Conservation (phyloP, 2,888 invertebrate species). For the Lasioglossum malachurum region DNA sequence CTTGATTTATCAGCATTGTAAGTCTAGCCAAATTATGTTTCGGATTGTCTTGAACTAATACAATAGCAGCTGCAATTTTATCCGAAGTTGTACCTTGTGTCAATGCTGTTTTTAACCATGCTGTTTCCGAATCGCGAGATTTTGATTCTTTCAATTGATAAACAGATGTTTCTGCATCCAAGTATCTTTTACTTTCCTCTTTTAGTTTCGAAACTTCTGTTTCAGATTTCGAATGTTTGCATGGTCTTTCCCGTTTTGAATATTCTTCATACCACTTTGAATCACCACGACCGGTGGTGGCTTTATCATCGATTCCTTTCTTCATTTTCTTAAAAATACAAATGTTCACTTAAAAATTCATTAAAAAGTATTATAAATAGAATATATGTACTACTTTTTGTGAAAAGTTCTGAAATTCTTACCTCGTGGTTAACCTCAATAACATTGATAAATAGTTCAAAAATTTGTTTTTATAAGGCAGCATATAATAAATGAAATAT, state of each 20-base stretch:
- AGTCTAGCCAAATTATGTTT: conserved; percentile 91
- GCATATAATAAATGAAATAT: neutral
- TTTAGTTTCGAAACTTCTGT: conserved; percentile 87
- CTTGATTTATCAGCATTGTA: conserved; percentile 90
- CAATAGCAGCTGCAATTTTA: conserved; percentile 93
- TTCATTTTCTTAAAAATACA: conserved; percentile 52
- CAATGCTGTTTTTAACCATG: conserved; percentile 92
- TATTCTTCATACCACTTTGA: conserved; percentile 89
- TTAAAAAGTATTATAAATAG: conserved; percentile 10
- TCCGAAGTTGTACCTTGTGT: conserved; percentile 93
- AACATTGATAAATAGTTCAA: conserved; percentile 2
- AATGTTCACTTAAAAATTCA: conserved; percentile 5
- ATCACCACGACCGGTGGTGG: neutral
- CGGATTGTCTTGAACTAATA: conserved; percentile 93
- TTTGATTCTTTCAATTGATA: conserved; percentile 82
- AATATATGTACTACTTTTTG: neutral
- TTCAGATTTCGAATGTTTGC: conserved; percentile 83
- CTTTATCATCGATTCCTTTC: conserved; percentile 17
- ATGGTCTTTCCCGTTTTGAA: conserved; percentile 70
- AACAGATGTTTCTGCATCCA: conserved; percentile 88
- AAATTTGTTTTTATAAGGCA: neutral
- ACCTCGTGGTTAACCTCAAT: conserved; percentile 63
- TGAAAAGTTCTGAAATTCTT: conserved; percentile 3
- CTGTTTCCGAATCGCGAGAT: conserved; percentile 88
- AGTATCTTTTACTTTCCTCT: conserved; percentile 89